A percentile compares a stretch with the other conserved stretches of the same genome.
Conservation (phyloP, 1,140 invertebrate species). For the Carcinoscorpius rotundicauda region DNA sequence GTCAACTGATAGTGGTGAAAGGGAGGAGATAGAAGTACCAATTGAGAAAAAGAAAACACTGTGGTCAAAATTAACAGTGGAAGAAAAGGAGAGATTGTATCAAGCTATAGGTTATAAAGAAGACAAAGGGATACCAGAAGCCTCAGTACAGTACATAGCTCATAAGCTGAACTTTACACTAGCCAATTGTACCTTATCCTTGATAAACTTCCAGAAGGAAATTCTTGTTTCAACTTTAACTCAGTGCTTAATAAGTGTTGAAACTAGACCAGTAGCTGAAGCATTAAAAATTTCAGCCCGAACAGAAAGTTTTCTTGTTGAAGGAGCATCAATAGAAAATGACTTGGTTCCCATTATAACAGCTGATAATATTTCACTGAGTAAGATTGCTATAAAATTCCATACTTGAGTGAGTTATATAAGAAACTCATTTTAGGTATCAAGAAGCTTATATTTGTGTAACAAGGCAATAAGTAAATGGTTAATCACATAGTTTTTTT, state of each 20-base stretch:
- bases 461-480: too few species aligned
- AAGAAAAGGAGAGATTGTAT: constrained; percentile 12
- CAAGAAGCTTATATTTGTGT: too few species aligned
- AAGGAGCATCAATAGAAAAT: constrained; percentile 58
- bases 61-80: constrained; percentile 15
- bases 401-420: too few species aligned
- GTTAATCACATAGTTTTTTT: too few species aligned
- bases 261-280: constrained; percentile 53
- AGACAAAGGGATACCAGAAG: not conserved
- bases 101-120: not conserved
- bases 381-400: constrained; percentile 29
- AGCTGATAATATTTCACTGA: constrained; percentile 50
- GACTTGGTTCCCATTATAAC: constrained; percentile 58
- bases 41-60: constrained; percentile 9
- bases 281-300: constrained; percentile 57
- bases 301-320: constrained; percentile 62
- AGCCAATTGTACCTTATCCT: constrained; percentile 54
- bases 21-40: constrained; percentile 5
- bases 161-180: constrained; percentile 67
- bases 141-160: constrained; percentile 1
- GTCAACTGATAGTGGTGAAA: not conserved
- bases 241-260: constrained; percentile 55
- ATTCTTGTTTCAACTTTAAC: constrained; percentile 57
- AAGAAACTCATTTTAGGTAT: too few species aligned
- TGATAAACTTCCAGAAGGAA: constrained; percentile 55